Conservation (phyloP, 2,888 invertebrate genomes). For the Epinotia brunnichana region DNA sequence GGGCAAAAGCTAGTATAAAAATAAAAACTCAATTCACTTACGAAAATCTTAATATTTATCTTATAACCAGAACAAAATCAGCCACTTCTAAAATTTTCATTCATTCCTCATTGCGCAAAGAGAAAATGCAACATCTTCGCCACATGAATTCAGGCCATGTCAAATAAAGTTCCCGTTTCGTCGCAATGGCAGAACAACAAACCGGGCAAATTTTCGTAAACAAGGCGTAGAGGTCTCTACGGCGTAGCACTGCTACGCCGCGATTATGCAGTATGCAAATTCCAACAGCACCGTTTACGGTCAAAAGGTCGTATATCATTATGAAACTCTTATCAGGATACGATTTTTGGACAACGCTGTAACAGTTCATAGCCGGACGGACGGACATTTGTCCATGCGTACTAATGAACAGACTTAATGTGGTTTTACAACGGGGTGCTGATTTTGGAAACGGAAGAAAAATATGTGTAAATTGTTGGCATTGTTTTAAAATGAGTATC, state of each 20-base stretch:
- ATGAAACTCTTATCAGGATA: background rate
- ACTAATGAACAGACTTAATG: slow-evolving; percentile 20
- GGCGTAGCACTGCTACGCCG: slow-evolving; percentile 16
- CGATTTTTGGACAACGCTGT: background rate
- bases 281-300: background rate
- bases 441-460: slow-evolving; percentile 17
- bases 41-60: too few species aligned
- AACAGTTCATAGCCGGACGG: slow-evolving; percentile 1
- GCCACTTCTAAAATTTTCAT: too few species aligned
- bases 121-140: background rate
- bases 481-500: background rate
- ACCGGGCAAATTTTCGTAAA: background rate
- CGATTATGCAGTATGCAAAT: slow-evolving; percentile 28
- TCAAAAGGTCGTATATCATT: background rate
- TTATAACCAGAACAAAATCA: too few species aligned
- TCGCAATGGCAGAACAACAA: background rate
- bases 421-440: slow-evolving; percentile 13
- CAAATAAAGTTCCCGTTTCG: background rate
- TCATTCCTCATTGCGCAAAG: too few species aligned
- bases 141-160: background rate
- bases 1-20: too few species aligned
- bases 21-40: too few species aligned
- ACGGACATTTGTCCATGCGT: slow-evolving; percentile 26
- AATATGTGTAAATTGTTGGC: slow-evolving; percentile 16
- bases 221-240: slow-evolving; percentile 13